Conservation (phyloP, 2,888 invertebrate genomes). For the Caenorhabditis sp. region DNA sequence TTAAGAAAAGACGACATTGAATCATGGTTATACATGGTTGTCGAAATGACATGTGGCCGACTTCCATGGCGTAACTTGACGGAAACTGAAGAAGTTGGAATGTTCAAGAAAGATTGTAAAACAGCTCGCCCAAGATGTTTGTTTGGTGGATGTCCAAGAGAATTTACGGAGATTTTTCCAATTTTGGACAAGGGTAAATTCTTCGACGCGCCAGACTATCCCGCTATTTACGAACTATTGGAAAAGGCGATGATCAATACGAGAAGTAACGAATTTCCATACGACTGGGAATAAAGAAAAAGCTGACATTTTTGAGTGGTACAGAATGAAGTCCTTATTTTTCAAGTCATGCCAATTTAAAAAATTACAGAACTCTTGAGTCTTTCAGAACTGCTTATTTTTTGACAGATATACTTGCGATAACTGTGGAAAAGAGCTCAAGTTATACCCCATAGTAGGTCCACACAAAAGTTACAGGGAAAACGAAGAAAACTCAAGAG, state of each 20-base stretch:
- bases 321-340: neutral
- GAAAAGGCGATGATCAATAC: conserved; percentile 50
- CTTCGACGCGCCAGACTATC: conserved; percentile 61
- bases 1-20: conserved; percentile 61
- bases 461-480: too few species aligned
- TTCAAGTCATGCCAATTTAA: too few species aligned
- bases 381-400: too few species aligned
- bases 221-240: conserved; percentile 51
- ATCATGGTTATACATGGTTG: conserved; percentile 63
- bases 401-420: too few species aligned
- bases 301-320: too few species aligned
- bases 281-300: conserved; percentile 49
- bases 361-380: too few species aligned
- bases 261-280: conserved; percentile 51
- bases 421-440: too few species aligned
- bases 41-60: conserved; percentile 51
- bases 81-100: conserved; percentile 51
- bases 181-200: conserved; percentile 56
- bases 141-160: conserved; percentile 60
- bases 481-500: too few species aligned
- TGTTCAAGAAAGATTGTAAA: conserved; percentile 57
- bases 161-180: conserved; percentile 52
- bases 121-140: conserved; percentile 41
- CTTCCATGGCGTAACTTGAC: conserved; percentile 57
- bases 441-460: too few species aligned